Conservation (phyloP, 2,888 invertebrate species). For the Sepiola atlantica region DNA sequence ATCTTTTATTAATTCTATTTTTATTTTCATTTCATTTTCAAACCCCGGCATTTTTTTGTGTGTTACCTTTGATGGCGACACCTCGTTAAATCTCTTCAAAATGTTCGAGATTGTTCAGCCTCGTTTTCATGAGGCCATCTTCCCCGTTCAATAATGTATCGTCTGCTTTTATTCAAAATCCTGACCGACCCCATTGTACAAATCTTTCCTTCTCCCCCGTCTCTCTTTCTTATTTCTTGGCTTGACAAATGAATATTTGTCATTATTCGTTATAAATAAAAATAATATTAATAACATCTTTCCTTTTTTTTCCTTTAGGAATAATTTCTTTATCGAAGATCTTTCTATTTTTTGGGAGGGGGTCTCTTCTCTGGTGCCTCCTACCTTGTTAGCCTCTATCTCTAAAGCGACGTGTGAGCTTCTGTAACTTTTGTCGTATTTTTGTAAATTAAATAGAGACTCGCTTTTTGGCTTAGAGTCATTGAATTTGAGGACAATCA, state of each 20-base stretch:
- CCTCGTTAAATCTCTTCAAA: conserved; percentile 10
- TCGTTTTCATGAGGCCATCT: not conserved
- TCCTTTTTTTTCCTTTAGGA: too few relatives aligned
- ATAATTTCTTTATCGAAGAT: not conserved
- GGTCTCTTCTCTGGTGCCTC: not conserved
- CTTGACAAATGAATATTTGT: not conserved
- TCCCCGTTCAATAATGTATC: not conserved
- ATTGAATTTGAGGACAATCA: not conserved
- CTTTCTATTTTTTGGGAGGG: not conserved
- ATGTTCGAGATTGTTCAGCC: not conserved
- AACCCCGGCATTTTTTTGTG: not conserved
- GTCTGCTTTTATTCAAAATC: not conserved
- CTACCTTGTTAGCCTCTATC: not conserved
- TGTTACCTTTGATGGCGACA: not conserved
- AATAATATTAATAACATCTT: not conserved
- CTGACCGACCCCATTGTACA: not conserved
- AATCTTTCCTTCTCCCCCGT: not conserved
- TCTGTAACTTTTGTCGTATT: not conserved
- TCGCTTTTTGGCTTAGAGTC: not conserved
- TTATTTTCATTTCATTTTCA: not conserved
- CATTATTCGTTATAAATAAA: not conserved
- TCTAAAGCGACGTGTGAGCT: not conserved
- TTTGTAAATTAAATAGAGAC: not conserved
- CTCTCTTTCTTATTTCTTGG: not conserved
- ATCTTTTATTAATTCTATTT: not conserved